Evolutionary conservation across 2,113 vertebrate species (phyloP), one percentile per base, ranked within the genome.

Genomic region (Notarius lentiginosus): DNA sequence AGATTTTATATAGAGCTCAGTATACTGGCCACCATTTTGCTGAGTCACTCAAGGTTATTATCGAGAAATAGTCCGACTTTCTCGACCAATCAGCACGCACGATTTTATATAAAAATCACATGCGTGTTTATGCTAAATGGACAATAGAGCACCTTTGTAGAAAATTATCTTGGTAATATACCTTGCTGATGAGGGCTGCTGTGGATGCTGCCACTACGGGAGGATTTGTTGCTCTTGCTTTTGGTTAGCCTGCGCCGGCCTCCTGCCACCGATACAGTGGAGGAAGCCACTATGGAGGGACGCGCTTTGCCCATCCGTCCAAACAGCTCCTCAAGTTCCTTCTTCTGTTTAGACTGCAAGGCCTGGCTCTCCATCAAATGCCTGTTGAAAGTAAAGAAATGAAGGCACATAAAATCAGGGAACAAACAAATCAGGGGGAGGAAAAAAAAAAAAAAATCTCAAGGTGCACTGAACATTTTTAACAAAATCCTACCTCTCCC

Each of bases 301-400:
- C 95, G 95, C 0, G 92, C 91, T 92, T 98, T 99, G 10, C 98
- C 97, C 94, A 98, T 73, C 60, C 94, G 95, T 14, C 94, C 91
- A 72, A 95, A 98, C 0, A 99, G 93, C 49, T 95, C 93, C 79
- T 97, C 97, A 68, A 99, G 96, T 91, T 99, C 98, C 79, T 97
- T 95, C 88, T 97, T 99, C 91, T 99, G 98, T 30, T 96, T 97
- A 85, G 93, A 94, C 84, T 98, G 97, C 88, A 99, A 93, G 86
- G 95, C 94, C 91, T 98, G 97, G 91, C 97, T 97, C 94, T 99
- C 98, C 90, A 93, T 95, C 95, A 97, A 95, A 88, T 99, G 98
- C 94, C 98, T 99, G 79, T 61, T 81, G 53, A 63, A 87, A n/a
- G 84, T 30, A 79, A 79, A 30, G 0, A 7, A 61, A 51, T 11